phyloP scores from a whole-genome alignment of 2,888 invertebrate genomes.

The Drosophila percnosoma region DNA sequence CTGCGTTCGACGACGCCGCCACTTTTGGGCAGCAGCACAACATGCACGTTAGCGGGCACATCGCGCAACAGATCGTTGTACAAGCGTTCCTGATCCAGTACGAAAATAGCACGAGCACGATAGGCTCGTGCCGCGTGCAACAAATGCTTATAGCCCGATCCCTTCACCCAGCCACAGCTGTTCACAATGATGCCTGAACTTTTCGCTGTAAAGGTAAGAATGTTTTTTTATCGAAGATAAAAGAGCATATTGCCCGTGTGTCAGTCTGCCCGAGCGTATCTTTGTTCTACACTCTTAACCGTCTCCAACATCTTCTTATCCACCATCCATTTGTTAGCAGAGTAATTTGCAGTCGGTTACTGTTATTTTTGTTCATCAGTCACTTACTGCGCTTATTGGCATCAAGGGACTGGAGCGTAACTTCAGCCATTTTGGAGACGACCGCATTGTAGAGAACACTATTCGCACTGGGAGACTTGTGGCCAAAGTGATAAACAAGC shows the following conservation, averaged over 20 bases:
- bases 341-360: background rate
- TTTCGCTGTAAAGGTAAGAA: conserved; percentile 86
- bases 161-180: conserved; percentile 99
- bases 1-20: conserved; percentile 98
- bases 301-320: background rate
- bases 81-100: conserved; percentile 97
- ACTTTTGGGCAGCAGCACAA: conserved; percentile 96
- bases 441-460: conserved; percentile 93
- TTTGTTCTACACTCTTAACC: background rate
- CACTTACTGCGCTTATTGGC: conserved; percentile 92
- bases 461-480: conserved; percentile 91
- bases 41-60: conserved; percentile 96
- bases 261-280: background rate
- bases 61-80: conserved; percentile 97
- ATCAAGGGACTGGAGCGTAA: conserved; percentile 93
- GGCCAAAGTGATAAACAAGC: conserved; percentile 96
- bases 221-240: background rate
- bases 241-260: background rate
- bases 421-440: conserved; percentile 93
- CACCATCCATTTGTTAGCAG: background rate
- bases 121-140: conserved; percentile 96
- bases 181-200: conserved; percentile 97
- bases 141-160: conserved; percentile 94
- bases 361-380: background rate
- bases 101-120: conserved; percentile 97